Evolutionary conservation across 2,888 invertebrate genomes (phyloP).

Genomic region (Harpalus rubripes): DNA sequence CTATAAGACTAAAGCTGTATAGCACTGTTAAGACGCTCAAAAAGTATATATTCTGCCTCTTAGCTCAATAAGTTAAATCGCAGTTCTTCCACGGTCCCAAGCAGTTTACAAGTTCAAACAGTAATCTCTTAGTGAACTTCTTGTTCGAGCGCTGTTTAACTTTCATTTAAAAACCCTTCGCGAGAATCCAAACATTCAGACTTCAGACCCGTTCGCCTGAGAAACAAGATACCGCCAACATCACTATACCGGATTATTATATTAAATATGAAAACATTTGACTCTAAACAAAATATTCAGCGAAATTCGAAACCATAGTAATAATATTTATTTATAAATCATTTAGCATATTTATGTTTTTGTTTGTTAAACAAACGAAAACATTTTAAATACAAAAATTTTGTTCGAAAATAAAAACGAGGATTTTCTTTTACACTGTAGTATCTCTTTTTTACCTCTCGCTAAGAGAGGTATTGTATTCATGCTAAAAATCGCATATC

Average conservation of each 20-base stretch:
- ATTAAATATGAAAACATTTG: no score
- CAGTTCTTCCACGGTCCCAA: constrained; percentile 41
- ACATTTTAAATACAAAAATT: no score
- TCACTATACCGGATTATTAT: not conserved
- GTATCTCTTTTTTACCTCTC: no score
- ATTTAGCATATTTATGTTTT: no score
- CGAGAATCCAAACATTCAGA: not conserved
- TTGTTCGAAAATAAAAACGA: no score
- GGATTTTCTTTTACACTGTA: no score
- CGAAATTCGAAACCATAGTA: no score
- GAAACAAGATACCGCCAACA: not conserved
- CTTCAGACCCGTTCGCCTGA: not conserved
- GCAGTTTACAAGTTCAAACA: constrained; percentile 51
- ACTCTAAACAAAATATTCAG: no score
- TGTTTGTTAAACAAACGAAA: no score
- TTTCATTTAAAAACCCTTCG: constrained; percentile 23
- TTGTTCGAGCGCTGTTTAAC: constrained; percentile 38
- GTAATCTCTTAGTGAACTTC: constrained; percentile 47
- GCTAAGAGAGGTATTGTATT: no score
- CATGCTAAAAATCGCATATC: no score
- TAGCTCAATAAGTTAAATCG: constrained; percentile 52
- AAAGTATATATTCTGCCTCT: not conserved
- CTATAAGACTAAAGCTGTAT: constrained; percentile 9
- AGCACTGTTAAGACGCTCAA: not conserved
- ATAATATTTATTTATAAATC: no score